Evolutionary conservation across 2,797 vertebrate species (phyloP), one percentile per base, ranked within the genome.

Genomic region (Babyrousa celebensis): DNA sequence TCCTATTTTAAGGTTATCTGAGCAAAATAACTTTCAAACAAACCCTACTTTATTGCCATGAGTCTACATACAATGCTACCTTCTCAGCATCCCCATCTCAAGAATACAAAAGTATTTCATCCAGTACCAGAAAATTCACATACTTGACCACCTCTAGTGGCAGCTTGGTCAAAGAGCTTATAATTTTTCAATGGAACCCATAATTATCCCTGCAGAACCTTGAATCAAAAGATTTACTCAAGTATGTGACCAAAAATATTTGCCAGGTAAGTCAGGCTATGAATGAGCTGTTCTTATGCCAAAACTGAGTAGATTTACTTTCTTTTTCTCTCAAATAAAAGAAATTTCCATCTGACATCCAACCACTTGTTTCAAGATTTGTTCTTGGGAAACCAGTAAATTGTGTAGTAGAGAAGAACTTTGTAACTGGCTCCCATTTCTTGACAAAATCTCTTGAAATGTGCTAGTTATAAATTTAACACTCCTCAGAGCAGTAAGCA

Each of bases 1-100:
- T 94, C 80, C 27, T 91, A 82, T 91, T 93, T 96, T 88, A 89
- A 94, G 52, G 0, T 90, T 92, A 74, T 43, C 71, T 40, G 29
- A 65, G 20, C 65, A 95, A 86, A 96, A 85, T 48, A 56, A 75
- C 18, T 80, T 54, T 58, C 32, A 80, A 65, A 93, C 56, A 43
- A 89, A 80, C 10, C 83, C 58, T n/a, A 5, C 48, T 27, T 27
- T 25, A 18, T 62, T 89, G 18, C 70, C 86, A 95, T 67, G 56
- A 97, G 86, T 54, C 52, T 71, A 17, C 75, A 29, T 36, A 75
- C 11, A 67, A 56, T 48, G 54, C 32, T 74, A 23, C 29, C 29
- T 78, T 77, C 25, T 85, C 70, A 68, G 52, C 12, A 52, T 62
- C 68, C 4, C 25, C 48, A 54, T 58, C 92, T 77, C 32, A 78